phyloP scores from a whole-genome alignment of 2,888 invertebrate species.

The Caenorhabditis sp. region DNA sequence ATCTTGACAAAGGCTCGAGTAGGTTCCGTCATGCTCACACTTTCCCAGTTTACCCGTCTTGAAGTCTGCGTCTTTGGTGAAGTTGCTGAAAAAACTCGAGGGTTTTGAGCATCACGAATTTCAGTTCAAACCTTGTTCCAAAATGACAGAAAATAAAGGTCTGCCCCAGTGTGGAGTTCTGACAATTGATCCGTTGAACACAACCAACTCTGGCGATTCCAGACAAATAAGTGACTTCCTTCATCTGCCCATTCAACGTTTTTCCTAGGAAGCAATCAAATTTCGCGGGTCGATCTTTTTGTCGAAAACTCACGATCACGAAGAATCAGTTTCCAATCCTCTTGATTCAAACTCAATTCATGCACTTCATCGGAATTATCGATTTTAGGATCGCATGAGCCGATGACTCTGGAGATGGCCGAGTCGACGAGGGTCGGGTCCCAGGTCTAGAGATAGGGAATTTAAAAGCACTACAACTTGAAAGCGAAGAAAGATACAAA shows the following conservation, averaged over 20 bases:
- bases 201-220: conserved; percentile 17
- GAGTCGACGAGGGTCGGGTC: conserved; percentile 14
- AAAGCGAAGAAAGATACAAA: background rate
- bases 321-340: background rate
- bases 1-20: conserved; percentile 3
- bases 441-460: conserved; percentile 4
- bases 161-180: background rate
- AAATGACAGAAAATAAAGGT: conserved; percentile 18
- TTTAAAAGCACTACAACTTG: background rate
- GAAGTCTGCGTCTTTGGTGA: background rate
- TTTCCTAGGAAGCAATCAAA: conserved; percentile 1
- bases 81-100: background rate
- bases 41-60: background rate
- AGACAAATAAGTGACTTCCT: background rate
- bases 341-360: background rate
- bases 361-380: conserved; percentile 10
- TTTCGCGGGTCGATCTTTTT: background rate
- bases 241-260: background rate
- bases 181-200: background rate
- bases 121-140: background rate
- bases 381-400: background rate
- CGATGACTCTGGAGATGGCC: background rate
- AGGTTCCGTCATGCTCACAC: background rate
- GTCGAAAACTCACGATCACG: conserved; percentile 6
- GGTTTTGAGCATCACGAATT: background rate